These are phyloP conservation scores for Amphipoea oculea DNA, from an alignment of 2,888 invertebrate species.

Conservation along the genomic window DNA sequence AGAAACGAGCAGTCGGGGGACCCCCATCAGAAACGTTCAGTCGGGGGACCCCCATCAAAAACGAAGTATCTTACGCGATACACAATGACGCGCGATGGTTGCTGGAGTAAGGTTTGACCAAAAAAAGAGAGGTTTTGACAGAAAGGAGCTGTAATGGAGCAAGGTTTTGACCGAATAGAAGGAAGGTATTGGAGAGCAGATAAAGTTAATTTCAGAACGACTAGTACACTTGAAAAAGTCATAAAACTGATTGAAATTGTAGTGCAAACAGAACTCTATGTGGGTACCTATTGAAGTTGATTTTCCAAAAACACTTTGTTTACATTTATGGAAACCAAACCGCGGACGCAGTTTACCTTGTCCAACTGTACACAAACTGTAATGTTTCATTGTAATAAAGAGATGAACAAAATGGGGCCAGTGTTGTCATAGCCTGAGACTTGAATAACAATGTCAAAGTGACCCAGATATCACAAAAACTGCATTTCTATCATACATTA, in stretches of 20 bases:
- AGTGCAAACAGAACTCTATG: not conserved
- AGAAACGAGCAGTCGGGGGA: too few relatives aligned
- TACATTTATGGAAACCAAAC: not conserved
- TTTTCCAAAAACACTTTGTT: not conserved
- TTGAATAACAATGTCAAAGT: slow-evolving; percentile 48
- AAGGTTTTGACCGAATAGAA: too few relatives aligned
- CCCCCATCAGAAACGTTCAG: too few relatives aligned
- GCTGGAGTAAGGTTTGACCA: too few relatives aligned
- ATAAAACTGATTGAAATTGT: not conserved
- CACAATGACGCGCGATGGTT: too few relatives aligned
- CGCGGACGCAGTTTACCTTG: too few relatives aligned
- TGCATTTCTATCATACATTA: slow-evolving; percentile 28
- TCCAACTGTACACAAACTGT: not conserved
- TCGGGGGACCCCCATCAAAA: too few relatives aligned
- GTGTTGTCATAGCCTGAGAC: slow-evolving; percentile 11
- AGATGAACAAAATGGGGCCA: slow-evolving; percentile 38
- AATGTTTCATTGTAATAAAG: slow-evolving; percentile 1
- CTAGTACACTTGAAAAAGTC: not conserved
- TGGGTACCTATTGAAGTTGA: not conserved
- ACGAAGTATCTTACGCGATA: too few relatives aligned
- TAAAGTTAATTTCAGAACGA: too few relatives aligned
- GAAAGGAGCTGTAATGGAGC: too few relatives aligned
- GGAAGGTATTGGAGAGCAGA: too few relatives aligned
- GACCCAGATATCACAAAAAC: slow-evolving; percentile 50
- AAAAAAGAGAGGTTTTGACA: too few relatives aligned